Percentiles rank a stretch among this genome's conserved stretches.
Conservation (phyloP, 2,113 vertebrate genomes). For the Sapayoa aenigma region DNA sequence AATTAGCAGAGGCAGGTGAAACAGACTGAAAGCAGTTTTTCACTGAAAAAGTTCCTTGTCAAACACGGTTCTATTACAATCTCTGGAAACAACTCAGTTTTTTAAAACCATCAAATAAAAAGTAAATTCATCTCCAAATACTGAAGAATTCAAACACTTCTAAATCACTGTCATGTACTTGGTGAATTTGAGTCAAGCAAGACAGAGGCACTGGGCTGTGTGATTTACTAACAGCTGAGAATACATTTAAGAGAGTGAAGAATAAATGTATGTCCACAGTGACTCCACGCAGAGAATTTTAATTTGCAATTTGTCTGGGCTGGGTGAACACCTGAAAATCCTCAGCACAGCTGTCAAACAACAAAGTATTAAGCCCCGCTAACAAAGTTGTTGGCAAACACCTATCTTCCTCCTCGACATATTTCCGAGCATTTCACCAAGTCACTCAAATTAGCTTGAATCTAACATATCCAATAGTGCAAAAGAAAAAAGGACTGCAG, state of each 20-base stretch:
- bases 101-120: not conserved
- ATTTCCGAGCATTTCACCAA: not conserved
- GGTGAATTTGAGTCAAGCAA: not conserved
- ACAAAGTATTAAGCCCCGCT: not conserved
- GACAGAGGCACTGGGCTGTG: not conserved
- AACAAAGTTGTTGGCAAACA: not conserved
- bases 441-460: not conserved
- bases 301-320: not conserved
- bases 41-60: not conserved
- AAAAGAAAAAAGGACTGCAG: not conserved
- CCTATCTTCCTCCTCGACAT: not conserved
- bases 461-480: not conserved
- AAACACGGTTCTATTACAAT: not conserved
- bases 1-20: not conserved
- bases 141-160: not conserved
- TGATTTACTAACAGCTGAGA: not conserved
- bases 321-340: not conserved
- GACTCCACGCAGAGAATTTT: not conserved
- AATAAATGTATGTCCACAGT: not conserved
- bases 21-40: not conserved
- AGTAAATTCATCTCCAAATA: not conserved
- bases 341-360: not conserved
- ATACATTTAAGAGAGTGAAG: not conserved
- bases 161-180: not conserved
- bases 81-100: not conserved